Conservation (phyloP, 2,888 invertebrate genomes). For the Cryptocheilus praepositus region DNA sequence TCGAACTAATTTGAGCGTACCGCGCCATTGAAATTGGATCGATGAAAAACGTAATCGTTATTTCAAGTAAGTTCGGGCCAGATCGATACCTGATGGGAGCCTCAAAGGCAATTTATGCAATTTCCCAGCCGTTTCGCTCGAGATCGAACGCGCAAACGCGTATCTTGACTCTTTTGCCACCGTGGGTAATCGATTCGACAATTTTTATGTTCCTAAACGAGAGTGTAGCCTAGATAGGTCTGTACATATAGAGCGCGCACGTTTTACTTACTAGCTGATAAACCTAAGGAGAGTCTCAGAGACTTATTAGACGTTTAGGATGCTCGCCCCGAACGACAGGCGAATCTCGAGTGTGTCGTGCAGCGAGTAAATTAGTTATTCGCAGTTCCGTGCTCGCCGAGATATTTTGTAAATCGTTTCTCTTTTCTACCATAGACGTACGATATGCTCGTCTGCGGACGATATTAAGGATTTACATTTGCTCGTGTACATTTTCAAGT, state of each 20-base stretch:
- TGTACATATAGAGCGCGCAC: neutral
- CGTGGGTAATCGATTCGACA: slow-evolving; percentile 49
- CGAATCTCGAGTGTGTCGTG: too few relatives aligned
- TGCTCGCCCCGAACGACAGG: too few relatives aligned
- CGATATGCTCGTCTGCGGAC: slow-evolving; percentile 31
- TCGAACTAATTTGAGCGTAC: too few relatives aligned
- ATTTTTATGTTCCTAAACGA: slow-evolving; percentile 58
- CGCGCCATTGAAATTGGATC: too few relatives aligned
- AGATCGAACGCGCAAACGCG: too few relatives aligned
- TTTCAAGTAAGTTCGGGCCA: too few relatives aligned
- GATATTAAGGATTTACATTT: slow-evolving; percentile 38
- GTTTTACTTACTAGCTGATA: slow-evolving; percentile 24
- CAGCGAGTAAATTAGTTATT: too few relatives aligned
- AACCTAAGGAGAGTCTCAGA: slow-evolving; percentile 20
- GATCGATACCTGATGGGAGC: too few relatives aligned
- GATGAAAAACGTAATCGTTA: too few relatives aligned
- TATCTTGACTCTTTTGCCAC: neutral
- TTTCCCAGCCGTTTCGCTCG: too few relatives aligned
- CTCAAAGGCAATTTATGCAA: too few relatives aligned
- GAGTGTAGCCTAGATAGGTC: slow-evolving; percentile 3
- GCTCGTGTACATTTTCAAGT: slow-evolving; percentile 46
- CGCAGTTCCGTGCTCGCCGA: neutral
- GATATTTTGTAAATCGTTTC: slow-evolving; percentile 32
- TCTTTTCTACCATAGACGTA: slow-evolving; percentile 23
- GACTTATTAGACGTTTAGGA: slow-evolving; percentile 10